Evolutionary conservation across 1,140 invertebrate species (phyloP).

Genomic region (Mya arenaria): DNA sequence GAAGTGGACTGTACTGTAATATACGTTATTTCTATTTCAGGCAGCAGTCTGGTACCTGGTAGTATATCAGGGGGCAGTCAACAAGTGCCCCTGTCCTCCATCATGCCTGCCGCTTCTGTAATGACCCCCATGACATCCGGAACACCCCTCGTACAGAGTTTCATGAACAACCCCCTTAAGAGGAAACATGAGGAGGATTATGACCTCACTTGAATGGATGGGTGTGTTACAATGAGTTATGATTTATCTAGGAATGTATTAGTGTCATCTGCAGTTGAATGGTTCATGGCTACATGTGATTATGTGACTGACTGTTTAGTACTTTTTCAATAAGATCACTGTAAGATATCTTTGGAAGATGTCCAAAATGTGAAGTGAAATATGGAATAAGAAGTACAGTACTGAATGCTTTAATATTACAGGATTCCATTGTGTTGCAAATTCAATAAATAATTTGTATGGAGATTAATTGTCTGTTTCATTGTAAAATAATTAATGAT

Average conservation of each 20-base stretch:
- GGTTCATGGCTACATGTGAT: neutral
- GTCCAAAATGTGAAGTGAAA: neutral
- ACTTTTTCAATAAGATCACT: neutral
- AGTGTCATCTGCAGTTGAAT: neutral
- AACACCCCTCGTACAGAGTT: neutral
- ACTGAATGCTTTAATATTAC: no score
- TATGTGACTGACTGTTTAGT: neutral
- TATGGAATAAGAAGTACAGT: no score
- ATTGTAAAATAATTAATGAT: no score
- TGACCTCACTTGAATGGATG: slow-evolving; percentile 46
- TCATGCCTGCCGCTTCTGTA: neutral
- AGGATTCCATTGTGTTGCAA: no score
- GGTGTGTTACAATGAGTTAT: neutral
- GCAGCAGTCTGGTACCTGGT: neutral
- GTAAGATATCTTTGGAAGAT: neutral
- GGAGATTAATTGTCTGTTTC: no score
- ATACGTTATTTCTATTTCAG: neutral
- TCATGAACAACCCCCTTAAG: slow-evolving; percentile 66
- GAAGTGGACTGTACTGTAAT: neutral
- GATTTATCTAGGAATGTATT: neutral
- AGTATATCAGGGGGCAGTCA: neutral
- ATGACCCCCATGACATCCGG: neutral
- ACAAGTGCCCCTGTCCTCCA: neutral
- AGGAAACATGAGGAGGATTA: slow-evolving; percentile 75
- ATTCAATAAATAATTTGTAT: no score